phyloP scores from a whole-genome alignment of 92 coral and sea anemone genomes.

The Epizoanthus scotinus region DNA sequence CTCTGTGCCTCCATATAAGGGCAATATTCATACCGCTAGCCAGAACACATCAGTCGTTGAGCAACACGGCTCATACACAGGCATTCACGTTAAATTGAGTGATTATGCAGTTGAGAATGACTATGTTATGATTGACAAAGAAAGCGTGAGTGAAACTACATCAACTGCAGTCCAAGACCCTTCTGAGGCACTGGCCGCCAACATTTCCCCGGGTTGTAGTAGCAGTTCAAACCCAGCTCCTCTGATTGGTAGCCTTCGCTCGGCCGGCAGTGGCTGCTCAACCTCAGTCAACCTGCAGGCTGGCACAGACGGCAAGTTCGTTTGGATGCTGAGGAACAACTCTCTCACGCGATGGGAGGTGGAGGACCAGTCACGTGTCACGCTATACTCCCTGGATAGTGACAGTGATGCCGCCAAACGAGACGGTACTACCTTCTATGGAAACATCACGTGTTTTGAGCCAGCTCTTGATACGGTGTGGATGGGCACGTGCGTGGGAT shows the following conservation, averaged over 20 bases:
- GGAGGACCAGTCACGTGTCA: slow-evolving; percentile 9
- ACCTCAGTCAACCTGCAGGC: slow-evolving; percentile 2
- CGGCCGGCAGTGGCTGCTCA: background rate
- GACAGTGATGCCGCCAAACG: background rate
- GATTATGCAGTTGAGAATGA: background rate
- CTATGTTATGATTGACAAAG: background rate
- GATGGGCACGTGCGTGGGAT: slow-evolving; percentile 14
- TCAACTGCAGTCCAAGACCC: background rate
- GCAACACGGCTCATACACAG: background rate
- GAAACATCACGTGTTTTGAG: slow-evolving; percentile 26
- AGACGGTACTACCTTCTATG: background rate
- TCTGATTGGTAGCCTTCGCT: background rate
- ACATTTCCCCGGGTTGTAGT: background rate
- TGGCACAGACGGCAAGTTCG: slow-evolving; percentile 6
- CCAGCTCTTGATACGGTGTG: slow-evolving; percentile 27
- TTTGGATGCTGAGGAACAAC: slow-evolving; percentile 21
- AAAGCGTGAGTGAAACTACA: background rate
- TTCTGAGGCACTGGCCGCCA: background rate
- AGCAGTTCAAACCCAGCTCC: background rate
- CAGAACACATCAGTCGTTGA: background rate
- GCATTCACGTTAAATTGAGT: background rate
- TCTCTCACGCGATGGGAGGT: slow-evolving; percentile 11
- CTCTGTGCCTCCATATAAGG: background rate
- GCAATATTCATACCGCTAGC: background rate
- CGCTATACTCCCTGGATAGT: background rate